phyloP scores from a whole-genome alignment of 2,797 vertebrate species.

The Neosalanx taihuensis region DNA sequence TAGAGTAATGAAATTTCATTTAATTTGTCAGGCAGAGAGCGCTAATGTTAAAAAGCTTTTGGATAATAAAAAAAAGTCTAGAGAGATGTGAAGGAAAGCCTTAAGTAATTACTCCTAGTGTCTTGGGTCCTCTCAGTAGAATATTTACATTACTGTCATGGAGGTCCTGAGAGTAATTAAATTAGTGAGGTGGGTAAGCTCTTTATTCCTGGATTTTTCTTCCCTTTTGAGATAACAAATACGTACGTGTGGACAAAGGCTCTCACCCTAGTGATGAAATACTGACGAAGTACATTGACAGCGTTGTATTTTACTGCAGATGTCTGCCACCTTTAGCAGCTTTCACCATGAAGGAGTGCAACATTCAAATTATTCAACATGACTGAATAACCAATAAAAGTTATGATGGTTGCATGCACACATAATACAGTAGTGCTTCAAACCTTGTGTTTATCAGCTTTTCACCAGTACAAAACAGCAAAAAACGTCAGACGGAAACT shows the following conservation, averaged over 20 bases:
- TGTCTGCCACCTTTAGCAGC: neutral
- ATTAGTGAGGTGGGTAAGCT: constrained; percentile 88
- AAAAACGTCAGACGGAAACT: too few relatives aligned
- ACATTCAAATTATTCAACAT: neutral
- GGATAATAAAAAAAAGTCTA: constrained; percentile 77
- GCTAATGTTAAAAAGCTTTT: constrained; percentile 99
- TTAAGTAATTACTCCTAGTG: constrained; percentile 98
- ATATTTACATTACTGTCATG: constrained; percentile 98
- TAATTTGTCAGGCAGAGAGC: constrained; percentile 99
- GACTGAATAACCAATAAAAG: neutral
- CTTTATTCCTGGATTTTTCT: constrained; percentile 79
- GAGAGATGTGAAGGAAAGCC: constrained; percentile 90
- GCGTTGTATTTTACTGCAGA: constrained; percentile 54
- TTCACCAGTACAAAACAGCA: neutral
- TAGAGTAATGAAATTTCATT: constrained; percentile 99
- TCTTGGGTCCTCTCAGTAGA: constrained; percentile 87
- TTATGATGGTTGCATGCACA: neutral
- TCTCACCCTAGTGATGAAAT: constrained; percentile 69
- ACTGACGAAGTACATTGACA: constrained; percentile 52
- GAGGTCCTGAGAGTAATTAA: constrained; percentile 91
- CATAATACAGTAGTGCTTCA: neutral
- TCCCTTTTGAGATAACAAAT: constrained; percentile 61
- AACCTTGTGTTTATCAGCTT: neutral
- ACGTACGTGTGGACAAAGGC: constrained; percentile 69
- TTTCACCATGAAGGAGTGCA: constrained; percentile 2